phyloP scores from a whole-genome alignment of 37 sponge, comb jelly and placozoan genomes.

The Halisarca cf. caerulea region DNA sequence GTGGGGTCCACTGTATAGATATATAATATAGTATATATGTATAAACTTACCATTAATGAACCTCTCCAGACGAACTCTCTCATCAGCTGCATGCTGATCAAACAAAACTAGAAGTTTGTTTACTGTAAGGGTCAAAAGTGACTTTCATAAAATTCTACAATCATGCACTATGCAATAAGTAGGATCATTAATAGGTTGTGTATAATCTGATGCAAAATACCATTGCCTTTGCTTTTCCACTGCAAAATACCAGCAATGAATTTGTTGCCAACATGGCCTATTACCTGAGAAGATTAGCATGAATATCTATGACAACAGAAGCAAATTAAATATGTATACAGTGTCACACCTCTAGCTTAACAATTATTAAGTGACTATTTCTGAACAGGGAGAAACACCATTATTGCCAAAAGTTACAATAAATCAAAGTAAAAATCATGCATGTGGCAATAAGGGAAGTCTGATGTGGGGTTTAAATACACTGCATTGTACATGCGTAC shows the following conservation, averaged over 20 bases:
- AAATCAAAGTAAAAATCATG: too few species aligned
- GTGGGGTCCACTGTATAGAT: too few species aligned
- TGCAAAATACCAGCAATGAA: constrained; percentile 79
- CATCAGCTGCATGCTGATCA: constrained; percentile 98
- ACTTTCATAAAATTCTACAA: background rate
- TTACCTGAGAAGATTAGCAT: constrained; percentile 50
- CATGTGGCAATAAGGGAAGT: too few species aligned
- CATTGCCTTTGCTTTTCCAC: background rate
- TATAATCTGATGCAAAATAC: background rate
- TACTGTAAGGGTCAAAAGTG: background rate
- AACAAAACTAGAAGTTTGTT: constrained; percentile 78
- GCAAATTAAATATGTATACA: too few species aligned
- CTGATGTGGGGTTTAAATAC: too few species aligned
- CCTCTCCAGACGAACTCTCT: constrained; percentile 87
- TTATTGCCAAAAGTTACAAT: too few species aligned
- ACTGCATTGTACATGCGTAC: background rate
- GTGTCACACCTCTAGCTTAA: too few species aligned
- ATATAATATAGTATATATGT: background rate
- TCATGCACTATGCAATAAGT: background rate
- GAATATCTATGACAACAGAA: background rate
- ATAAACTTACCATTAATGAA: constrained; percentile 46
- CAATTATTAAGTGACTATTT: too few species aligned
- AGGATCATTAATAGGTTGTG: background rate
- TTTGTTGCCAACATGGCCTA: constrained; percentile 91
- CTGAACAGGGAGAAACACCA: too few species aligned